These are phyloP conservation scores for Falco rusticolus DNA, from an alignment of 2,797 vertebrate species.

Conservation along the genomic window DNA sequence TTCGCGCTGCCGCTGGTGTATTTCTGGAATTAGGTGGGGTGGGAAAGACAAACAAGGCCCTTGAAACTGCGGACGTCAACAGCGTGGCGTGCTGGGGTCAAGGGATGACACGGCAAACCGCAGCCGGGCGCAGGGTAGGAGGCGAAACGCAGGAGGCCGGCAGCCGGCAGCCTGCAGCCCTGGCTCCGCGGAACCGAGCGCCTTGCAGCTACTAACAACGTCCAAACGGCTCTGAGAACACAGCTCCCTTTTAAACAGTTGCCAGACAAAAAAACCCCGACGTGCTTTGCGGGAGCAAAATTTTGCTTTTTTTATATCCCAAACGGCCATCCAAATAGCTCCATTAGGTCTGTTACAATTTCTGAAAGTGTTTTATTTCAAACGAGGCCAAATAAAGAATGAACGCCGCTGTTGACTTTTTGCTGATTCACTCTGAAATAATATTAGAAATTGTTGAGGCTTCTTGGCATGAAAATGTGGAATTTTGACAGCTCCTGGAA, in stretches of 20 bases:
- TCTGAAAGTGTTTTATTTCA: neutral
- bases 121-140: neutral
- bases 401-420: neutral
- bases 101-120: neutral
- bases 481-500: neutral
- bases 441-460: neutral
- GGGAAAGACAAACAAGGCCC: neutral
- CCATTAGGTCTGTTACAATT: neutral
- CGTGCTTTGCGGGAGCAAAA: neutral
- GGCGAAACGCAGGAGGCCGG: neutral
- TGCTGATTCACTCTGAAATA: conserved; percentile 29
- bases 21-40: conserved; percentile 8
- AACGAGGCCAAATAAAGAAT: neutral
- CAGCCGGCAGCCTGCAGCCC: neutral
- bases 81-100: neutral
- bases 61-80: neutral
- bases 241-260: neutral
- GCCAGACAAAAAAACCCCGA: neutral
- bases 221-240: neutral
- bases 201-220: too few species aligned
- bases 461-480: neutral
- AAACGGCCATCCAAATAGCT: neutral
- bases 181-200: rapidly evolving
- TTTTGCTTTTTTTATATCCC: neutral
- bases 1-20: rapidly evolving